Evolutionary conservation across 2,888 invertebrate genomes (phyloP).

Genomic region (Eupithecia subfuscata): DNA sequence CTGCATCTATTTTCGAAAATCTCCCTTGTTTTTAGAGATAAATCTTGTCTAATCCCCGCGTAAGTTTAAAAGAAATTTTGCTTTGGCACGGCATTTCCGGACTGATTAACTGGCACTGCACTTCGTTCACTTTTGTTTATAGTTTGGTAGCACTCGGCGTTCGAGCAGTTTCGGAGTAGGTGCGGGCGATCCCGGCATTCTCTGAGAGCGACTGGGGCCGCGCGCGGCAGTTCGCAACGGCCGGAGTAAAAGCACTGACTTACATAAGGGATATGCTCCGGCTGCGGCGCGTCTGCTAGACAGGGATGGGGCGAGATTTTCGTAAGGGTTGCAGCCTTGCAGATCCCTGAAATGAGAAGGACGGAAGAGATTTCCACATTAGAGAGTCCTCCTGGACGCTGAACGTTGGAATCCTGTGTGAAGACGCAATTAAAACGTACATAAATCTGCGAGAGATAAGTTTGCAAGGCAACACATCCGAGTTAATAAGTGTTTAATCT

Average conservation of each 20-base stretch:
- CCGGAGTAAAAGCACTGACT: slow-evolving; percentile 72
- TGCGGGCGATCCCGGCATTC: slow-evolving; percentile 60
- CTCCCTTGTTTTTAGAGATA: slow-evolving; percentile 64
- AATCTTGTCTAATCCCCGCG: slow-evolving; percentile 65
- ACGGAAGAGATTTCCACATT: slow-evolving; percentile 71
- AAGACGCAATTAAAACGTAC: slow-evolving; percentile 81
- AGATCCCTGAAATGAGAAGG: slow-evolving; percentile 65
- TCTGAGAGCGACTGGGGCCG: slow-evolving; percentile 50
- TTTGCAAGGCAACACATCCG: slow-evolving; percentile 59
- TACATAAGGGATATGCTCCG: slow-evolving; percentile 80
- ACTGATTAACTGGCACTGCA: slow-evolving; percentile 56
- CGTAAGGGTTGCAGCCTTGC: slow-evolving; percentile 68
- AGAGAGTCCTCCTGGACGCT: slow-evolving; percentile 57
- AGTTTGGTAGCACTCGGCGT: slow-evolving; percentile 56
- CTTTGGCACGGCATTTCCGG: slow-evolving; percentile 60
- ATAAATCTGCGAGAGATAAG: slow-evolving; percentile 72
- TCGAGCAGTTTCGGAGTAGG: slow-evolving; percentile 45
- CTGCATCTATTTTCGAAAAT: slow-evolving; percentile 63
- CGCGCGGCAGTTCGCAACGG: slow-evolving; percentile 58
- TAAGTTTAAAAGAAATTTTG: slow-evolving; percentile 66
- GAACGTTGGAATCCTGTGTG: slow-evolving; percentile 68
- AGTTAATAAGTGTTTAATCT: slow-evolving; percentile 68
- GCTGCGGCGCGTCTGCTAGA: slow-evolving; percentile 69
- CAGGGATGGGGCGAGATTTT: slow-evolving; percentile 67
- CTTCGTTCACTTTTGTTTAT: slow-evolving; percentile 58